Conservation (phyloP, 2,888 invertebrate genomes). For the Eupithecia dodoneata region DNA sequence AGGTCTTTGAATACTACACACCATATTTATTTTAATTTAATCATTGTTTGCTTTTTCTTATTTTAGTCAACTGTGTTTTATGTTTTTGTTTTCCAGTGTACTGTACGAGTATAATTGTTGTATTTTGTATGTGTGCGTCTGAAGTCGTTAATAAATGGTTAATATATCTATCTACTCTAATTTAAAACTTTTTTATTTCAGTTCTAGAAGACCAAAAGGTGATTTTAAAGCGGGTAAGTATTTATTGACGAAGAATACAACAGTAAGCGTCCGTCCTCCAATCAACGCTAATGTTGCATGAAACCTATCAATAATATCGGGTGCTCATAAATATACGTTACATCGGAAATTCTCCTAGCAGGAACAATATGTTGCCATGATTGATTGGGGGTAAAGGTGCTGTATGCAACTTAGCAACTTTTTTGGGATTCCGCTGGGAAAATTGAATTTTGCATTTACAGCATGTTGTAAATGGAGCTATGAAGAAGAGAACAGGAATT, state of each 20-base stretch:
- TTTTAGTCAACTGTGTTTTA: too few relatives aligned
- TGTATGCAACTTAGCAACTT: constrained; percentile 44
- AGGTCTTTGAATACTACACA: too few relatives aligned
- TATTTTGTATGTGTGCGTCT: too few relatives aligned
- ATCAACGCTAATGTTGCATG: constrained; percentile 69
- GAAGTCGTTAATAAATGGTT: too few relatives aligned
- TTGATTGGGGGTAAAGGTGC: constrained; percentile 57
- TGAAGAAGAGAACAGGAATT: neutral
- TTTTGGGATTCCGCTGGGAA: constrained; percentile 34
- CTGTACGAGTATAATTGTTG: too few relatives aligned
- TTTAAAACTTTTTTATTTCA: too few relatives aligned
- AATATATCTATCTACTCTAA: too few relatives aligned
- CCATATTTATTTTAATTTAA: too few relatives aligned
- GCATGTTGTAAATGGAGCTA: neutral
- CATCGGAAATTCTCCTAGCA: constrained; percentile 60
- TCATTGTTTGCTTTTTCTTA: too few relatives aligned
- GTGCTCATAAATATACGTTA: constrained; percentile 66
- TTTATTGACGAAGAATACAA: constrained; percentile 34
- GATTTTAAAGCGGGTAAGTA: neutral
- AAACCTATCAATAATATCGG: constrained; percentile 66
- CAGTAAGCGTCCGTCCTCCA: constrained; percentile 48
- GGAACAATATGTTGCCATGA: constrained; percentile 69
- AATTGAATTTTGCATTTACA: constrained; percentile 7
- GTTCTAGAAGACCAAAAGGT: neutral
- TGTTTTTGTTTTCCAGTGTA: too few relatives aligned